Percentiles rank a stretch among this genome's conserved stretches.
Evolutionary conservation across 2,888 invertebrate species (phyloP).

Genomic region (Punctoribates punctum): DNA sequence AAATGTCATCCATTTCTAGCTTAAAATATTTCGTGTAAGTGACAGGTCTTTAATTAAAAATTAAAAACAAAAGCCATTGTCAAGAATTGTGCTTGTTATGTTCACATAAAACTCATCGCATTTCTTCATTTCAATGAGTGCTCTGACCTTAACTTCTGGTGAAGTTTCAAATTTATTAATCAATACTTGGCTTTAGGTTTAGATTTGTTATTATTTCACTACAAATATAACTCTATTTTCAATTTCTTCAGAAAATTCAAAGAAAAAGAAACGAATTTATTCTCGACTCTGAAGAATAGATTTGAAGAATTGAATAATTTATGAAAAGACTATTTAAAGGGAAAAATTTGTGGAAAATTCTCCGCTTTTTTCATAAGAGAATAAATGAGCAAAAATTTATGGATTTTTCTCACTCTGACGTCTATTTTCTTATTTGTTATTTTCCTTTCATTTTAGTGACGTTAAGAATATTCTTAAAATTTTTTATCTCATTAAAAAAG

Average conservation of each 20-base stretch:
- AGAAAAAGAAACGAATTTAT: background rate
- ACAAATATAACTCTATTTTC: background rate
- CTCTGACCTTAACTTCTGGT: too few relatives aligned
- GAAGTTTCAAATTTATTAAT: too few relatives aligned
- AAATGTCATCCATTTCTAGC: background rate
- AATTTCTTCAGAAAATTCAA: background rate
- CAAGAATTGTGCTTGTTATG: background rate
- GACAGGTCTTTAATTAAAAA: constrained; percentile 5
- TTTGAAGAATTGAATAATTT: background rate
- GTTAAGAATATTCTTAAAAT: background rate
- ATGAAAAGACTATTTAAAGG: background rate
- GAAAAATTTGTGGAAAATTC: background rate
- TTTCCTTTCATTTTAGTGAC: background rate
- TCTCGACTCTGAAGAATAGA: too few relatives aligned
- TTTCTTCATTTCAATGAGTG: background rate
- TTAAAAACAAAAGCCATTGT: background rate
- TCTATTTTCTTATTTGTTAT: background rate
- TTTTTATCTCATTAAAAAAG: background rate
- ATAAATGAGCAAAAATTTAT: background rate
- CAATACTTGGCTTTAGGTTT: too few relatives aligned
- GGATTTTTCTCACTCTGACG: background rate
- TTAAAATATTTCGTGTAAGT: background rate
- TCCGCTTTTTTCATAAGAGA: background rate
- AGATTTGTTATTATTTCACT: too few relatives aligned
- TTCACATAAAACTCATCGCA: background rate